A percentile compares a stretch with the other conserved stretches of the same genome.
These are phyloP conservation scores for Drosophila robusta DNA, from an alignment of 2,888 invertebrate species.

Conservation along the genomic window DNA sequence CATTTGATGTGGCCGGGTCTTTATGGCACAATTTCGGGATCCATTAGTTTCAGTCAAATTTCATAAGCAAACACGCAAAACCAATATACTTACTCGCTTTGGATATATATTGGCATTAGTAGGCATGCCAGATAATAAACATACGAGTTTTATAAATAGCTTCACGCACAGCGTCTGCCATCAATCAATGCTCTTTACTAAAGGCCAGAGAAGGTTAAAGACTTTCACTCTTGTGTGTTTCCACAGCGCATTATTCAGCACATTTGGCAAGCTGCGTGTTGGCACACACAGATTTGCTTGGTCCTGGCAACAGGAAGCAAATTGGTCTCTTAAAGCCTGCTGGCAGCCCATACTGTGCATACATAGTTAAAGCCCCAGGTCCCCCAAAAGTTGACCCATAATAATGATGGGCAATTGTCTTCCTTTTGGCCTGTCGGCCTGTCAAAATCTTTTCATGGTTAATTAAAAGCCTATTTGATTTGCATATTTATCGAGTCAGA, in stretches of 20 bases:
- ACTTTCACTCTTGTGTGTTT: constrained; percentile 17
- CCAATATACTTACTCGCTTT: constrained; percentile 58
- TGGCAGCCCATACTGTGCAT: constrained; percentile 2
- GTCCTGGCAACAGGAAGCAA: constrained; percentile 3
- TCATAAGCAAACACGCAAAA: constrained; percentile 64
- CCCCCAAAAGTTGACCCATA: constrained; percentile 15
- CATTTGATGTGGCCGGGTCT: constrained; percentile 49
- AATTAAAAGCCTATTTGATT: constrained; percentile 65
- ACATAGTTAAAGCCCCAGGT: constrained; percentile 17
- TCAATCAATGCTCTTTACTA: constrained; percentile 67
- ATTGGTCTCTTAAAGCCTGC: constrained; percentile 14
- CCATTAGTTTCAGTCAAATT: constrained; percentile 78
- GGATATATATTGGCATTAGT: constrained; percentile 52
- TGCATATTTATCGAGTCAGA: constrained; percentile 31
- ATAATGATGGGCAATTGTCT: constrained; percentile 7
- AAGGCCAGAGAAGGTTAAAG: constrained; percentile 20
- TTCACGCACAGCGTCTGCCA: constrained; percentile 51
- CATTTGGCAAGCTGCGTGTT: constrained; percentile 19
- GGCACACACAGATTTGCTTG: constrained; percentile 21
- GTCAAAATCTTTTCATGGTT: constrained; percentile 55
- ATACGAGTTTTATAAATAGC: constrained; percentile 75
- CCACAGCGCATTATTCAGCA: constrained; percentile 57
- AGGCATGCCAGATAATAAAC: constrained; percentile 72
- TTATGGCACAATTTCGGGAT: constrained; percentile 34
- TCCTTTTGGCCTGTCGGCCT: constrained; percentile 18